These are phyloP conservation scores for Siderastrea radians DNA, from an alignment of 92 coral and sea anemone genomes.

Conservation along the genomic window DNA sequence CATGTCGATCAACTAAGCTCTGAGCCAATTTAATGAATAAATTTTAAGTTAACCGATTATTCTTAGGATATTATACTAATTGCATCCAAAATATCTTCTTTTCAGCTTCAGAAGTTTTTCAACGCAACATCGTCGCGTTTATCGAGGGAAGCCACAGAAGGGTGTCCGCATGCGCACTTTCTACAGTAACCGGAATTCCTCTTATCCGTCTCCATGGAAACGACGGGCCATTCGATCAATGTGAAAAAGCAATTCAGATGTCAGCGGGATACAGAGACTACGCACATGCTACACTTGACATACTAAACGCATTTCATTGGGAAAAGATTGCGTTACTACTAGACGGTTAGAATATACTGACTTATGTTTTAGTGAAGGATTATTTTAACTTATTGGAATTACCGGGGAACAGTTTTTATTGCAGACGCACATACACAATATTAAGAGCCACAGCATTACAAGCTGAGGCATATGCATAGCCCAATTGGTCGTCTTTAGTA, in stretches of 20 bases:
- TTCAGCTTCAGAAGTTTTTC: conserved; percentile 36
- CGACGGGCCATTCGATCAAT: conserved; percentile 4
- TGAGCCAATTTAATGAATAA: too few relatives aligned
- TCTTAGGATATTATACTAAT: too few relatives aligned
- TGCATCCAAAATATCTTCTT: not conserved
- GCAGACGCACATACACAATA: too few relatives aligned
- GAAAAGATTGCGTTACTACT: not conserved
- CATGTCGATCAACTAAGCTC: not conserved
- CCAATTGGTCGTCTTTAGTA: too few relatives aligned
- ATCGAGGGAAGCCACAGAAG: conserved; percentile 39
- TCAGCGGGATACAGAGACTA: conserved; percentile 38
- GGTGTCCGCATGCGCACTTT: conserved; percentile 45
- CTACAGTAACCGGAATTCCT: conserved; percentile 58
- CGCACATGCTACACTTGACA: conserved; percentile 48
- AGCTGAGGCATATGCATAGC: too few relatives aligned
- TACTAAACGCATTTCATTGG: conserved; percentile 22
- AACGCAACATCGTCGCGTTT: conserved; percentile 47
- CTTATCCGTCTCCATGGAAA: conserved; percentile 41
- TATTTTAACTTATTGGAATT: too few relatives aligned
- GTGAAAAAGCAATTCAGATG: conserved; percentile 50
- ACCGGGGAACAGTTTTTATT: too few relatives aligned
- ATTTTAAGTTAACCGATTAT: too few relatives aligned
- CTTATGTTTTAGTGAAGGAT: too few relatives aligned
- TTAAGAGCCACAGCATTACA: too few relatives aligned
- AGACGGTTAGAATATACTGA: not conserved